Conservation (phyloP, 2,797 vertebrate genomes). For the Gephyroberyx darwinii region DNA sequence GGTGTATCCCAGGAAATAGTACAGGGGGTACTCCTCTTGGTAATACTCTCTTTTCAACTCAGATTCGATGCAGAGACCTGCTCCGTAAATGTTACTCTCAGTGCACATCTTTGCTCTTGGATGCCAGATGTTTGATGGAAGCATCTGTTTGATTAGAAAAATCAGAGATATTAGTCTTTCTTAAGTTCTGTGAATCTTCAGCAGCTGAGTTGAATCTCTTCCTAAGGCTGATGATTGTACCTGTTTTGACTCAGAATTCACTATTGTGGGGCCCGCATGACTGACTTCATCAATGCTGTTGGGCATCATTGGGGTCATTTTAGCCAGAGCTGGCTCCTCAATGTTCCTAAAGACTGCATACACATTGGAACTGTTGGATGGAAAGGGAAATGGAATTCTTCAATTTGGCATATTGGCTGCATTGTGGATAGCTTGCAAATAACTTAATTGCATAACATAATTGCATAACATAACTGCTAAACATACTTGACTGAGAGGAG, state of each 20-base stretch:
- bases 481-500: constrained; percentile 74
- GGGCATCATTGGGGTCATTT: constrained; percentile 76
- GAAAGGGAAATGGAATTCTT: background rate
- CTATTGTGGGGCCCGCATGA: background rate
- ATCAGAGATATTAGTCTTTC: background rate
- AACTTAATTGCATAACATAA: background rate
- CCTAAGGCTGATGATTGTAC: constrained; percentile 36
- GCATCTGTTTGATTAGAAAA: constrained; percentile 38
- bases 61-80: constrained; percentile 74
- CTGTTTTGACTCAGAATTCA: constrained; percentile 37
- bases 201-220: background rate
- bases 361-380: constrained; percentile 73
- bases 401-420: background rate
- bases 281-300: constrained; percentile 18
- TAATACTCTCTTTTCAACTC: constrained; percentile 73
- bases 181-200: background rate
- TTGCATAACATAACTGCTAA: background rate
- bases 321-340: constrained; percentile 64
- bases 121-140: constrained; percentile 56
- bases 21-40: constrained; percentile 78
- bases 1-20: constrained; percentile 80
- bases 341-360: constrained; percentile 81
- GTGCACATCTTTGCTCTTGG: constrained; percentile 63
- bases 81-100: constrained; percentile 69
- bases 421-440: background rate